A percentile compares a stretch with the other conserved stretches of the same genome.
Evolutionary conservation across 2,797 vertebrate species (phyloP).

Genomic region (Cuculus canorus): DNA sequence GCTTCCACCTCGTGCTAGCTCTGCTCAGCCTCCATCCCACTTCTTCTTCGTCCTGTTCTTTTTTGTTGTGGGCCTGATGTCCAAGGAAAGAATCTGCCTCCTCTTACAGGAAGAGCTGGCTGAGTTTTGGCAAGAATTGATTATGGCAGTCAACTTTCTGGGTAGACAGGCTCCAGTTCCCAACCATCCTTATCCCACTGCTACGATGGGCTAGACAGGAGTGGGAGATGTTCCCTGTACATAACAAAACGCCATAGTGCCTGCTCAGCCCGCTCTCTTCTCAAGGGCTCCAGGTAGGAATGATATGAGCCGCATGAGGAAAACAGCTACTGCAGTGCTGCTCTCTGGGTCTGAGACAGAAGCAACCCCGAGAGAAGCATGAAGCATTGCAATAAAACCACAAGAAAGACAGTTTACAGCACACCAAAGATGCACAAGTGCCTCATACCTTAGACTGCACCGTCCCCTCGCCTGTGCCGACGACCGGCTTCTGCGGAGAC

Average conservation of each 20-base stretch:
- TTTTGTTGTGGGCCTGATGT: background rate
- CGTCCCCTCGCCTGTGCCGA: conserved; percentile 78
- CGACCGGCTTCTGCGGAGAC: conserved; percentile 90
- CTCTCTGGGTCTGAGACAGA: background rate
- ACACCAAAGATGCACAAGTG: background rate
- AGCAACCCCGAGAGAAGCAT: background rate
- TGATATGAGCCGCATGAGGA: background rate
- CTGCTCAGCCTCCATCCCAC: background rate
- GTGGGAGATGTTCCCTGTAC: background rate
- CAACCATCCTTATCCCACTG: background rate
- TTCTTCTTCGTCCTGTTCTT: background rate
- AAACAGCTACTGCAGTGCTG: background rate
- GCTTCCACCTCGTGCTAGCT: background rate
- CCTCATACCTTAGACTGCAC: conserved; percentile 84
- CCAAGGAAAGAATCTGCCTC: background rate
- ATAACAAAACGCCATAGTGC: background rate
- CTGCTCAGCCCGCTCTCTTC: background rate
- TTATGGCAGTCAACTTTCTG: background rate
- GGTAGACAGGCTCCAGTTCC: background rate
- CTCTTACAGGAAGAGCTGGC: background rate
- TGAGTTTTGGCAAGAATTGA: background rate
- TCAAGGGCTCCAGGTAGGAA: background rate
- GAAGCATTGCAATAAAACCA: background rate
- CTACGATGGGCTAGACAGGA: background rate
- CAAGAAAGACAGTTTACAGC: background rate